Evolutionary conservation across 1,140 invertebrate species (phyloP), one percentile per base, ranked within the genome.

Genomic region (Conus betulinus): DNA sequence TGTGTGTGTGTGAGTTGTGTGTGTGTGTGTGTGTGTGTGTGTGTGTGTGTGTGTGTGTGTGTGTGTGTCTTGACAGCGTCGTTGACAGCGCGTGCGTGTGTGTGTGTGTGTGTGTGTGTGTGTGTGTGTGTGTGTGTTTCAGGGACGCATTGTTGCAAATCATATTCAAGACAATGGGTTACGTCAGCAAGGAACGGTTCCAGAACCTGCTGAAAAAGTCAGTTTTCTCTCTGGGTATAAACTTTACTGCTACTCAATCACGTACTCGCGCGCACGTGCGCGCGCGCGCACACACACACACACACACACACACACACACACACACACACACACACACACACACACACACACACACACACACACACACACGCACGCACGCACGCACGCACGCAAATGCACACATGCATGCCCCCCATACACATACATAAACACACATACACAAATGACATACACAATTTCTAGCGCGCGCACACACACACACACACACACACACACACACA

Each of bases 61-160:
- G 57, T 23, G 23, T n/a, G 57, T 3, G 39, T 39, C 39, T 67
- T 39, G 39, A 3, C 39, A 39, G n/a, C 17, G 57, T 57, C 17
- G 55, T 74, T n/a, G n/a, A n/a, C n/a, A 7, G 11, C 25, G 57
- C 7, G 17, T 57, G 82, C 25, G 23, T 67, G 57, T 51, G 11
- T 52, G 17, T 51, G 23, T 39, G 63, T 67, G n/a, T 51, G 57
- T 85, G 25, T 60, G 39, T 63, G 25, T 51, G 55, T 71, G 11
- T 63, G 55, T 67, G 10, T 85, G 11, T 85, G 27, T 85, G 25
- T 85, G 10, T 84, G 55, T 27, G 53, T 57, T 88, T 15, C 71
- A 90, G 89, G 25, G 89, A 91, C 25, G 90, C 89, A 6, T 52
- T 91, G 25, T 67, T 86, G 7, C 82, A 88, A 52, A 88, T 91